A percentile compares a stretch with the other conserved stretches of the same genome.
phyloP scores from a whole-genome alignment of 2,888 invertebrate genomes.

The Lasiommata megera region DNA sequence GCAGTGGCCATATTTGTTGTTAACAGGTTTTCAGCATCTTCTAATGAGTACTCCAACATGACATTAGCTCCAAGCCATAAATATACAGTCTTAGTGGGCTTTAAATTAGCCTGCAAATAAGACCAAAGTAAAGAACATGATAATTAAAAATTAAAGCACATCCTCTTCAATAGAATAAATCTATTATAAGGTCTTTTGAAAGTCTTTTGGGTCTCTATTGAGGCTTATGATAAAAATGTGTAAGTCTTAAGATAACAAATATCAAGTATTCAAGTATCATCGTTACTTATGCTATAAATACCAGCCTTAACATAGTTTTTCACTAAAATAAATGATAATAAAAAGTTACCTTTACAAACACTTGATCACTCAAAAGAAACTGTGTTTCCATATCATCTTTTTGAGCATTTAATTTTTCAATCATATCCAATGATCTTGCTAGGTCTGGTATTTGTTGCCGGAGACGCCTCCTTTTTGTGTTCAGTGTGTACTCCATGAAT shows the following conservation, averaged over 20 bases:
- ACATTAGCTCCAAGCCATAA: constrained; percentile 95
- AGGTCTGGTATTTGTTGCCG: constrained; percentile 97
- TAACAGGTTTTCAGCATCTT: constrained; percentile 93
- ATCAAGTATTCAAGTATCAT: no score
- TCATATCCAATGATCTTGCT: constrained; percentile 94
- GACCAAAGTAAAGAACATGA: neutral
- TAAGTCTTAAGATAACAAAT: no score
- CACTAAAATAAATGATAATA: no score
- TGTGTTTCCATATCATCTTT: constrained; percentile 91
- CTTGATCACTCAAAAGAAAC: constrained; percentile 96
- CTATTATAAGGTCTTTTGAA: no score
- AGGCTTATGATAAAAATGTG: no score
- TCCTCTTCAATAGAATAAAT: no score
- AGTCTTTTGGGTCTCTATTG: no score
- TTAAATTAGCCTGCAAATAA: constrained; percentile 88
- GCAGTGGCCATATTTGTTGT: constrained; percentile 92
- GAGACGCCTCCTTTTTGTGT: constrained; percentile 91
- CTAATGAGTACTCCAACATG: constrained; percentile 97
- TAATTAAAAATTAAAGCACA: neutral
- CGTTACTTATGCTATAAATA: no score
- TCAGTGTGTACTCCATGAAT: constrained; percentile 96
- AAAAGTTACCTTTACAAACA: constrained; percentile 84
- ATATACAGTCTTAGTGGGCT: constrained; percentile 94
- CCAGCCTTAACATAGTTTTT: no score
- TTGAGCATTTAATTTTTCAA: constrained; percentile 91